A percentile compares a stretch with the other conserved stretches of the same genome.
These are phyloP conservation scores for Holocentrus rufus DNA, from an alignment of 2,797 vertebrate species.

Conservation along the genomic window DNA sequence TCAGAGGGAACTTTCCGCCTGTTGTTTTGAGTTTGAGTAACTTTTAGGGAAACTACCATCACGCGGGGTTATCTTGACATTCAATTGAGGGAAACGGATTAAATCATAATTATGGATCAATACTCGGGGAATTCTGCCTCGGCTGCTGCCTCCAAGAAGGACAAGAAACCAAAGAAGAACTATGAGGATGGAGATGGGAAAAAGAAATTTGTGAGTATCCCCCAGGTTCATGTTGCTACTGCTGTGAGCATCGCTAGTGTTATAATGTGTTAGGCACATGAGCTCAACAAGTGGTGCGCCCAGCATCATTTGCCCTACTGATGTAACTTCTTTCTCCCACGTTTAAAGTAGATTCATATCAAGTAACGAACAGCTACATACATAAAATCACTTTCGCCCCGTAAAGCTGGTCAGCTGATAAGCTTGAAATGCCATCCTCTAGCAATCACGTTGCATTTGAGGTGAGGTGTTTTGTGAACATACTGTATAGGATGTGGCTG, in stretches of 20 bases:
- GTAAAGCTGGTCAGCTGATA: slow-evolving; percentile 42
- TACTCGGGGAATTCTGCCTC: slow-evolving; percentile 77
- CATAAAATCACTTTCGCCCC: slow-evolving; percentile 46
- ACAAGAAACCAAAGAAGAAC: slow-evolving; percentile 84
- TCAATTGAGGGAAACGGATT: slow-evolving; percentile 54
- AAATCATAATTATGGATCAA: slow-evolving; percentile 77
- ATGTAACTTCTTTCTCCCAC: slow-evolving; percentile 21
- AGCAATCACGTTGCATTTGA: slow-evolving; percentile 19
- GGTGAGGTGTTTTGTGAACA: slow-evolving; percentile 19
- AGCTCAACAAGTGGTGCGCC: slow-evolving; percentile 3
- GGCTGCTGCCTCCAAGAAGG: slow-evolving; percentile 79
- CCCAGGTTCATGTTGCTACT: slow-evolving; percentile 12
- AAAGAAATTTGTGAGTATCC: slow-evolving; percentile 86
- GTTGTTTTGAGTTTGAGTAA: not conserved
- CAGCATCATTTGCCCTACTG: not conserved
- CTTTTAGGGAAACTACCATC: slow-evolving; percentile 19
- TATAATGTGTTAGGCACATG: not conserved
- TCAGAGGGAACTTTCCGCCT: not conserved
- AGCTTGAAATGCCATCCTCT: slow-evolving; percentile 2
- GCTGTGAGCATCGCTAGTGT: not conserved
- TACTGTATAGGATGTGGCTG: slow-evolving; percentile 60
- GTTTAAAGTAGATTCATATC: slow-evolving; percentile 34
- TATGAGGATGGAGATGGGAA: slow-evolving; percentile 83
- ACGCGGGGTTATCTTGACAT: slow-evolving; percentile 50
- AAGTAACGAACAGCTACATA: slow-evolving; percentile 29